phyloP scores from a whole-genome alignment of 2,888 invertebrate species.

The Clistopyga incitator region DNA sequence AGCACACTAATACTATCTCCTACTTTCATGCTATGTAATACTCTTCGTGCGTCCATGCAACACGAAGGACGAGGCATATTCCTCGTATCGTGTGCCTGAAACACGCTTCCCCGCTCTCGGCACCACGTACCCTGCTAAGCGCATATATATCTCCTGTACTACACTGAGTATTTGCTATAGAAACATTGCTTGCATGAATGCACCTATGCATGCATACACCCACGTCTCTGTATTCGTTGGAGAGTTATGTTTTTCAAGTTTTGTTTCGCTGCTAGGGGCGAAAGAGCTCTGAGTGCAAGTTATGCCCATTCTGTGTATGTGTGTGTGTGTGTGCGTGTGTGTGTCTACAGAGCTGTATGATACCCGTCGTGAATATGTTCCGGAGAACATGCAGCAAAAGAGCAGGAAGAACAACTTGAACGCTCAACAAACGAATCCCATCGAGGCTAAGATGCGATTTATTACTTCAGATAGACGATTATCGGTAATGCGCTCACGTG shows the following conservation, averaged over 20 bases:
- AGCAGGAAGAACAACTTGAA: conserved; percentile 11
- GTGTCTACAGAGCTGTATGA: conserved; percentile 12
- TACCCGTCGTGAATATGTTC: conserved; percentile 2
- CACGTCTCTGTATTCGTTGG: neutral
- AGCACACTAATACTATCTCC: conserved; percentile 49
- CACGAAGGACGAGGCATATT: conserved; percentile 35
- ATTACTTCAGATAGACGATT: conserved; percentile 42
- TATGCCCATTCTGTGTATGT: neutral
- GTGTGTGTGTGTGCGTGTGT: neutral
- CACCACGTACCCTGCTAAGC: neutral
- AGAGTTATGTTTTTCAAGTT: conserved; percentile 32
- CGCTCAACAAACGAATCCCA: conserved; percentile 30
- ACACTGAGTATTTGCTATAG: conserved; percentile 3
- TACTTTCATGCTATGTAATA: conserved; percentile 19
- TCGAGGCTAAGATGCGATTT: conserved; percentile 20
- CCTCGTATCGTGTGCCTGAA: conserved; percentile 4
- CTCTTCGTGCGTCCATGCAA: conserved; percentile 15
- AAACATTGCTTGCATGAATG: conserved; percentile 19
- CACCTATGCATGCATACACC: neutral
- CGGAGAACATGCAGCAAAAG: neutral
- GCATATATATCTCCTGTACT: neutral
- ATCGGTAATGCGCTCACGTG: conserved; percentile 37
- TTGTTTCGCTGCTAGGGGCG: neutral
- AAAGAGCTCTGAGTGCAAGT: conserved; percentile 5
- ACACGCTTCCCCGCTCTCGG: conserved; percentile 11